Conservation (phyloP, 2,888 invertebrate species). For the Peribatodes rhomboidaria region DNA sequence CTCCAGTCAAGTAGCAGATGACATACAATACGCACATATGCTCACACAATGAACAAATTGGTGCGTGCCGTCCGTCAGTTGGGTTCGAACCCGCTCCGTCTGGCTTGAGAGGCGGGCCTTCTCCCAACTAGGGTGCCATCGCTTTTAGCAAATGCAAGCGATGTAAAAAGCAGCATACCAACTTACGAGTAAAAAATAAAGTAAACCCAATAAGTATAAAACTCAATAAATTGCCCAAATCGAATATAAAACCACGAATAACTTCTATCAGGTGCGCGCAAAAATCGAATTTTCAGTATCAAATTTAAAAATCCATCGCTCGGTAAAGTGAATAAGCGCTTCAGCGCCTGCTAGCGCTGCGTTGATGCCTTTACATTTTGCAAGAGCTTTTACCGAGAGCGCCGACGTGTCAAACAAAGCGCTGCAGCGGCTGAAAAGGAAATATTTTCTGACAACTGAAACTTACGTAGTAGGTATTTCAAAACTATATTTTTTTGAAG, state of each 20-base stretch:
- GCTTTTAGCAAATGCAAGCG: neutral
- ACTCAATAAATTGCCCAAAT: slow-evolving; percentile 26
- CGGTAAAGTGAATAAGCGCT: slow-evolving; percentile 33
- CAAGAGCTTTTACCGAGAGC: neutral
- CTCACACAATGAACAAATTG: too few relatives aligned
- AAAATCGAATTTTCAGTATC: slow-evolving; percentile 52
- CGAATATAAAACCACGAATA: slow-evolving; percentile 34
- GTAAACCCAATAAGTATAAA: slow-evolving; percentile 17
- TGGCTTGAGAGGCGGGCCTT: too few relatives aligned
- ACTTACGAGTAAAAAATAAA: slow-evolving; percentile 1
- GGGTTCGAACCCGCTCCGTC: too few relatives aligned
- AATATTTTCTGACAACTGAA: neutral
- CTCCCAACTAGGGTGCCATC: too few relatives aligned
- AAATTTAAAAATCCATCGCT: slow-evolving; percentile 54
- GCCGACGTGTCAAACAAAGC: slow-evolving; percentile 14
- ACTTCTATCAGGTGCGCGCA: slow-evolving; percentile 39
- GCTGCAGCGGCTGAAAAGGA: slow-evolving; percentile 16
- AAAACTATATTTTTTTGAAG: too few relatives aligned
- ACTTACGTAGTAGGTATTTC: too few relatives aligned
- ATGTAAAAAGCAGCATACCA: neutral
- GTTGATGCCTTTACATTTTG: slow-evolving; percentile 1
- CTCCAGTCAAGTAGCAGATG: too few relatives aligned
- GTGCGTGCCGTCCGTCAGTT: too few relatives aligned
- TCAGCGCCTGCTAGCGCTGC: slow-evolving; percentile 29
- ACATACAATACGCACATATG: too few relatives aligned